phyloP scores from a whole-genome alignment of 2,113 vertebrate species.

The Caranx melampygus region DNA sequence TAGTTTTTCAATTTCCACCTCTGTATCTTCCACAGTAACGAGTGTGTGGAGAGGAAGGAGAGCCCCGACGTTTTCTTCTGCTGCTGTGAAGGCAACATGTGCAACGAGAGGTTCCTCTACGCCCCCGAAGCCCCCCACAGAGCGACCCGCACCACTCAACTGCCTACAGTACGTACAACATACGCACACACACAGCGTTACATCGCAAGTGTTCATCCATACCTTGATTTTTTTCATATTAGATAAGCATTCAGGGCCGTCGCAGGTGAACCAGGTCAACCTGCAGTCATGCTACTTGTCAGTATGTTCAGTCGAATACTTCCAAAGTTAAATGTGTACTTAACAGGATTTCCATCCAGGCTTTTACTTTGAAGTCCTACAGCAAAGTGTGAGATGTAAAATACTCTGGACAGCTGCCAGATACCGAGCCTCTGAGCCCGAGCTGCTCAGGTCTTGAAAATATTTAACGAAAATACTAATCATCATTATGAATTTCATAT shows the following conservation, averaged over 20 bases:
- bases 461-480: background rate
- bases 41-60: conserved; percentile 96
- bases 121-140: conserved; percentile 87
- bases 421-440: background rate
- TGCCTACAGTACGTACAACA: conserved; percentile 77
- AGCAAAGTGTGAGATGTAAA: conserved; percentile 21
- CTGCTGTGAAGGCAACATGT: conserved; percentile 98
- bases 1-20: conserved; percentile 28
- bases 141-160: conserved; percentile 84
- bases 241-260: too few relatives aligned
- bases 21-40: conserved; percentile 82
- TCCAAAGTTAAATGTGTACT: background rate
- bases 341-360: background rate
- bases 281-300: too few relatives aligned
- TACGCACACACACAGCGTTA: background rate
- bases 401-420: conserved; percentile 15
- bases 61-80: conserved; percentile 98
- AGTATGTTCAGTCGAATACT: background rate
- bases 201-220: background rate
- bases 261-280: background rate
- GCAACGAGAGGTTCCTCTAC: conserved; percentile 95
- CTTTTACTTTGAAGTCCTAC: conserved; percentile 26
- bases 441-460: conserved; percentile 10
- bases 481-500: too few relatives aligned
- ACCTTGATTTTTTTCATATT: background rate